Evolutionary conservation across 92 coral and sea anemone species (phyloP), one percentile per base, ranked within the genome.

Genomic region (Desmophyllum pertusum): DNA sequence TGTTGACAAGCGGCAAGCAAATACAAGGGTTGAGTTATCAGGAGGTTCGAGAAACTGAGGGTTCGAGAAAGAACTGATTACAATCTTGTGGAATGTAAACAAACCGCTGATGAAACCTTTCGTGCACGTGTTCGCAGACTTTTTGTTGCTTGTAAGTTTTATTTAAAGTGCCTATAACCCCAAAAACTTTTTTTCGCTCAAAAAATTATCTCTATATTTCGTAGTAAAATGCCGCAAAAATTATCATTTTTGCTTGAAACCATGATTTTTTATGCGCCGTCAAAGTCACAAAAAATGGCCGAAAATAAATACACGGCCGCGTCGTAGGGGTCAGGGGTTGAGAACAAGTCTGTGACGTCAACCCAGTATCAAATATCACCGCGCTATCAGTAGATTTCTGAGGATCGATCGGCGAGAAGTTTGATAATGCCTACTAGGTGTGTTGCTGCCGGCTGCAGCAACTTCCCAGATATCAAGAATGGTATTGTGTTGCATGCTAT

Each of bases 141-240:
- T n/a, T n/a, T n/a, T n/a, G n/a, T n/a, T n/a, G n/a, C n/a, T n/a
- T n/a, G n/a, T n/a, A n/a, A n/a, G n/a, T 83, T 83, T 33, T 30
- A 70, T 42, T 83, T 83, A n/a, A n/a, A 66, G 72, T 66, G 72
- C 72, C 72, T 66, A 35, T 66, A 66, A 66, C 72, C 72, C 25
- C 37, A 43, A 0, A 1, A 14, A 6, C 4, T 14, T 48, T 48
- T n/a, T 13, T 48, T 48, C 3, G 53, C 53, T 48, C 18, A 48
- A 14, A 13, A 4, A 13, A 48, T 13, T 48, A 3, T 46, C 15
- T 10, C 3, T 48, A 14, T 15, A 14, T 13, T 48, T 14, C 53
- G 13, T 3, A 48, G 53, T 21, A 48, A 1, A 14, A 48, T 48
- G 53, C 18, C 19, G 18, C 53, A 48, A 48, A 43, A 48, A 48